These are phyloP conservation scores for Fissipunctia ypsillon DNA, from an alignment of 2,888 invertebrate genomes.

Conservation along the genomic window DNA sequence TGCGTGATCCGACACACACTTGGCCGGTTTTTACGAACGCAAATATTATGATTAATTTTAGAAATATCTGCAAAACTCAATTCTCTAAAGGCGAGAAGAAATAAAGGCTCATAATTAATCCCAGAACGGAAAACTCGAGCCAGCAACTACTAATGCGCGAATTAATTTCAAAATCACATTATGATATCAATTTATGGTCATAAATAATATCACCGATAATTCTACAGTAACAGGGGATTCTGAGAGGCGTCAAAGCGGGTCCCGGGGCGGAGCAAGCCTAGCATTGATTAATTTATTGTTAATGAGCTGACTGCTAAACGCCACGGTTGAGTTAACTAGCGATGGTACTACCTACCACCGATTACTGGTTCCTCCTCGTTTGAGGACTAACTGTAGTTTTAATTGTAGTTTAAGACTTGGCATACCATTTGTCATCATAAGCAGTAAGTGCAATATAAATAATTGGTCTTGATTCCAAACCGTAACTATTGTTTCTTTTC, in stretches of 20 bases:
- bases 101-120: background rate
- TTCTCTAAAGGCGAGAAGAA: background rate
- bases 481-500: background rate
- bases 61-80: background rate
- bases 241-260: conserved; percentile 64
- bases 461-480: background rate
- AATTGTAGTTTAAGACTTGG: conserved; percentile 53
- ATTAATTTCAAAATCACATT: conserved; percentile 46
- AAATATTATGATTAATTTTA: background rate
- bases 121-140: background rate
- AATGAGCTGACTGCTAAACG: conserved; percentile 81
- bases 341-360: conserved; percentile 31
- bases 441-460: background rate
- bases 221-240: conserved; percentile 50
- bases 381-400: conserved; percentile 59
- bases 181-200: conserved; percentile 60
- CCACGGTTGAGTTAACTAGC: conserved; percentile 63
- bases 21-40: no score
- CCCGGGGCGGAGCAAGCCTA: conserved; percentile 65
- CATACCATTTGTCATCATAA: conserved; percentile 50
- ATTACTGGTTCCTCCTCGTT: conserved; percentile 46
- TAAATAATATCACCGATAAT: conserved; percentile 65
- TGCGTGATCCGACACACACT: no score
- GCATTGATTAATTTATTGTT: conserved; percentile 84
- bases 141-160: conserved; percentile 14